These are phyloP conservation scores for Spermophilus dauricus DNA, from an alignment of 2,113 vertebrate species.

Conservation along the genomic window DNA sequence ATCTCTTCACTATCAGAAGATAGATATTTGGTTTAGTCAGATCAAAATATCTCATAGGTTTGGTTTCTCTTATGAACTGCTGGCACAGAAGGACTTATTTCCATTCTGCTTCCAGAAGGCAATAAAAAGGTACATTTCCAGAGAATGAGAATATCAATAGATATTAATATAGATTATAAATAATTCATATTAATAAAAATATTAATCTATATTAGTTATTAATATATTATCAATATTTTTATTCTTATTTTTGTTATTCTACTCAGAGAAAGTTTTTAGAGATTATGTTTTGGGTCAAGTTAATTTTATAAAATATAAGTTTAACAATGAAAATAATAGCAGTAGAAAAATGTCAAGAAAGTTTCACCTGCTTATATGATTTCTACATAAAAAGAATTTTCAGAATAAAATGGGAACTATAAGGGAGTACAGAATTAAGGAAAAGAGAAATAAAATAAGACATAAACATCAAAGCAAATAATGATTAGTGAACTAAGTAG, in stretches of 20 bases:
- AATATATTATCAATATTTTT: too few species aligned
- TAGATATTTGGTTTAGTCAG: constrained; percentile 73
- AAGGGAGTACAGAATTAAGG: not conserved
- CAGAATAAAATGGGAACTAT: not conserved
- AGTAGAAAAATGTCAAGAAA: not conserved
- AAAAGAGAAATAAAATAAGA: not conserved
- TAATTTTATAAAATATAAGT: not conserved
- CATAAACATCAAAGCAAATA: not conserved
- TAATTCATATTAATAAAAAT: too few species aligned
- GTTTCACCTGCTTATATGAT: not conserved
- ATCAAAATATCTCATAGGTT: constrained; percentile 72
- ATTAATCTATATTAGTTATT: too few species aligned
- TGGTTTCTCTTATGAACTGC: constrained; percentile 39
- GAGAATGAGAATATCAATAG: not conserved
- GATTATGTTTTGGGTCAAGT: not conserved
- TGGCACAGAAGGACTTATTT: constrained; percentile 44
- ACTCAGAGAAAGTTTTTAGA: not conserved
- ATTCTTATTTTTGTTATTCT: not conserved
- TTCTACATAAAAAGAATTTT: not conserved
- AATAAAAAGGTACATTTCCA: not conserved
- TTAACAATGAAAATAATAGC: not conserved
- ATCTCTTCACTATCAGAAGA: constrained; percentile 73
- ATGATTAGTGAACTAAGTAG: not conserved
- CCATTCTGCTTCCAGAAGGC: not conserved
- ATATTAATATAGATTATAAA: too few species aligned